These are phyloP conservation scores for Seira musarum DNA, from an alignment of 2,888 invertebrate genomes.

Conservation along the genomic window DNA sequence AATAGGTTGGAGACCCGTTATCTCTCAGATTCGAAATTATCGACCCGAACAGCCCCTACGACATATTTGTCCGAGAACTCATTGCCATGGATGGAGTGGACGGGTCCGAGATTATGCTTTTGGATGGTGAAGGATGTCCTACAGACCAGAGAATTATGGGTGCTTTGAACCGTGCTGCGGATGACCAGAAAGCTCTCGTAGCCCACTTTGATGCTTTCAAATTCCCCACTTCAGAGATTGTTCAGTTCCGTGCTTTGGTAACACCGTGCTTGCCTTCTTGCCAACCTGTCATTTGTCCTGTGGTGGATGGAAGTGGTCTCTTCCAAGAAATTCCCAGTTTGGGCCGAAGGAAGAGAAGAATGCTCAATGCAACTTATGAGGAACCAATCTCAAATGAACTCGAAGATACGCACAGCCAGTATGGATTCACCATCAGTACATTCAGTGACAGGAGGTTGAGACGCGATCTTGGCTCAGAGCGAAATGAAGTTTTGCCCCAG, in stretches of 20 bases:
- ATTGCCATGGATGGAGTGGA: constrained; percentile 96
- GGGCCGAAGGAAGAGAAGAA: constrained; percentile 84
- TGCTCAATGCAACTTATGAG: constrained; percentile 71
- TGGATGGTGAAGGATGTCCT: constrained; percentile 93
- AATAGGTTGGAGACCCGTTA: constrained; percentile 74
- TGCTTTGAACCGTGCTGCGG: constrained; percentile 86
- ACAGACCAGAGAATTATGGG: constrained; percentile 96
- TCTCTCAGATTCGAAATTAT: constrained; percentile 93
- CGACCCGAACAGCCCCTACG: constrained; percentile 93
- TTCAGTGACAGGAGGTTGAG: constrained; percentile 60
- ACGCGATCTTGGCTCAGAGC: constrained; percentile 65
- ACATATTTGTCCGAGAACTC: constrained; percentile 94
- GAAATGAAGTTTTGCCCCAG: constrained; percentile 62
- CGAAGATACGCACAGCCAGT: constrained; percentile 60
- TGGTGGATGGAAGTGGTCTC: constrained; percentile 87
- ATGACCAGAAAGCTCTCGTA: constrained; percentile 72
- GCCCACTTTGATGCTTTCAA: constrained; percentile 73
- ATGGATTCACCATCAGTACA: constrained; percentile 50
- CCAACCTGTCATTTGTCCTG: constrained; percentile 81
- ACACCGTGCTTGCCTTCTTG: constrained; percentile 72
- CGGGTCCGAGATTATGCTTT: constrained; percentile 91
- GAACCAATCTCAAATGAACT: constrained; percentile 65
- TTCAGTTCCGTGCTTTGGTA: constrained; percentile 72
- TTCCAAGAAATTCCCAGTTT: constrained; percentile 86
- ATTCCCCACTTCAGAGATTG: constrained; percentile 72